phyloP scores from a whole-genome alignment of 2,113 vertebrate species.

The Elaphurus davidianus region DNA sequence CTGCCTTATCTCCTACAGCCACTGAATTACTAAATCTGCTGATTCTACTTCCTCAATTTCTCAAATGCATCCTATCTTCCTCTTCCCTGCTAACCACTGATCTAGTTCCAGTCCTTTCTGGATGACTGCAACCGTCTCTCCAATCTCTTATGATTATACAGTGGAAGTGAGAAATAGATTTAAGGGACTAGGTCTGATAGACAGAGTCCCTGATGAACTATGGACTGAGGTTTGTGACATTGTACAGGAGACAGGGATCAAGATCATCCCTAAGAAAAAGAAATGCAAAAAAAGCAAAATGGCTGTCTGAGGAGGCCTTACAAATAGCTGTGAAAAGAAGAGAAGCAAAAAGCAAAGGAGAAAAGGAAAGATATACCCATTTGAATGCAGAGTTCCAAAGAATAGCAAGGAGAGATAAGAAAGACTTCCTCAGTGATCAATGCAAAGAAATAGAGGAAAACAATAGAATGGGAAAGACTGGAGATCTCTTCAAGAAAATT shows the following conservation, averaged over 20 bases:
- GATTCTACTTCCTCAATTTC: not conserved
- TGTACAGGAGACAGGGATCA: not conserved
- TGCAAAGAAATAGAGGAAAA: not conserved
- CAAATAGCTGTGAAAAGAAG: not conserved
- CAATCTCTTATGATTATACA: not conserved
- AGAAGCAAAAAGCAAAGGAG: not conserved
- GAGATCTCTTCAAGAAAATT: too few relatives aligned
- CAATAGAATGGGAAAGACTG: too few relatives aligned
- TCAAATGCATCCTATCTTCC: not conserved
- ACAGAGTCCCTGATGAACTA: not conserved
- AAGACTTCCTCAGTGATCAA: not conserved
- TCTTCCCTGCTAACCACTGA: not conserved
- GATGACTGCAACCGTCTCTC: not conserved
- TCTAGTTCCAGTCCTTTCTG: not conserved
- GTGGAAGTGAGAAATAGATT: not conserved
- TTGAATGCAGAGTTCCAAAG: not conserved
- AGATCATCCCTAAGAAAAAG: not conserved
- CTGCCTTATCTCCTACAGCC: not conserved
- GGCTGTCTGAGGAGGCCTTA: not conserved
- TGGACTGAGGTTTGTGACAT: not conserved
- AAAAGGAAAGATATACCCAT: not conserved
- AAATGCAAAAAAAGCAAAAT: not conserved
- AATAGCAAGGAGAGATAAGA: not conserved
- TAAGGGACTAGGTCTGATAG: not conserved
- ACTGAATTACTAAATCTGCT: not conserved